Evolutionary conservation across 2,888 invertebrate species (phyloP).

Genomic region (Chirona hameri): DNA sequence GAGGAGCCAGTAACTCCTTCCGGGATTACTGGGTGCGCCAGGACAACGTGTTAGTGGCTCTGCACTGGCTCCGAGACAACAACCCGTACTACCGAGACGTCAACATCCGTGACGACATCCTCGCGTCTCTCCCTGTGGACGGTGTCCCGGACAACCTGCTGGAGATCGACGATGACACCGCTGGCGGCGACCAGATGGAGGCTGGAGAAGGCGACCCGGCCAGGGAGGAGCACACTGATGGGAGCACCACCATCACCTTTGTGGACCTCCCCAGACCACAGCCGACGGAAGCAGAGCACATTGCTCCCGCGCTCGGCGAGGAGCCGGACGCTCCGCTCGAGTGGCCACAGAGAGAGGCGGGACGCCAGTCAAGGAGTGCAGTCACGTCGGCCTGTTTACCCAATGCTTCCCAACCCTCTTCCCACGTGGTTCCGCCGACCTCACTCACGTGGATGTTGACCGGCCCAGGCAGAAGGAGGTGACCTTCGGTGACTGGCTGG

Average conservation of each 20-base stretch:
- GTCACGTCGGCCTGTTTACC: slow-evolving; percentile 4
- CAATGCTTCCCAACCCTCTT: not conserved
- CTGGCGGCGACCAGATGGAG: too few species aligned
- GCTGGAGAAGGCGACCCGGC: not conserved
- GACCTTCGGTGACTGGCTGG: not conserved
- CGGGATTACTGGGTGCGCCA: slow-evolving; percentile 8
- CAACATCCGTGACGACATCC: not conserved
- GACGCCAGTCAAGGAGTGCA: not conserved
- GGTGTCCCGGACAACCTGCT: slow-evolving; percentile 6
- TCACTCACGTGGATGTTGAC: not conserved
- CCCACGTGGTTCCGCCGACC: not conserved
- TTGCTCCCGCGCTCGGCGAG: not conserved
- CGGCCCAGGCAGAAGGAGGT: not conserved
- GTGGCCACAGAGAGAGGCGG: not conserved
- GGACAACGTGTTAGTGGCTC: not conserved
- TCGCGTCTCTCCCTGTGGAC: not conserved
- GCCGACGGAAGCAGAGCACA: not conserved
- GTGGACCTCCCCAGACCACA: slow-evolving; percentile 1
- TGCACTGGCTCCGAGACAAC: not conserved
- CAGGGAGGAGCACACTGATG: not conserved
- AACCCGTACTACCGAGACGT: not conserved
- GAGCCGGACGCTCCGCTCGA: not conserved
- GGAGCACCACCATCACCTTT: not conserved
- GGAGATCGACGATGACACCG: not conserved
- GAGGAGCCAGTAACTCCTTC: not conserved